phyloP scores from a whole-genome alignment of 2,113 vertebrate species.

The Cardinalis cardinalis region DNA sequence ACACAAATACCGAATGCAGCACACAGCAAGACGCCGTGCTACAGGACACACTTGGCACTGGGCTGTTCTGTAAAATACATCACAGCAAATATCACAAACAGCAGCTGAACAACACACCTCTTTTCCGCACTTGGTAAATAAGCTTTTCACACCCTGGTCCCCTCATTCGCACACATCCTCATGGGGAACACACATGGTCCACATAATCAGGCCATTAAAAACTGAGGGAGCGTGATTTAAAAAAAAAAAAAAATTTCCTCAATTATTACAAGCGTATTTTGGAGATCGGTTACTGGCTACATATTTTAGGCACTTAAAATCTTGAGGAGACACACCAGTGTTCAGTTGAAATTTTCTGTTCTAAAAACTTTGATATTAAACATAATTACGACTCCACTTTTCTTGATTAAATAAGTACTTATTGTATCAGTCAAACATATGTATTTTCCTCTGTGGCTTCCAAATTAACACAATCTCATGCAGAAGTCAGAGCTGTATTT shows the following conservation, averaged over 20 bases:
- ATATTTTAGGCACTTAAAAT: background rate
- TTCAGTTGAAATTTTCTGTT: background rate
- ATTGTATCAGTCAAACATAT: background rate
- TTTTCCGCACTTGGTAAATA: conserved; percentile 6
- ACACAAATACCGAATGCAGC: background rate
- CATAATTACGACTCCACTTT: background rate
- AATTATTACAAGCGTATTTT: background rate
- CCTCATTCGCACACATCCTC: background rate
- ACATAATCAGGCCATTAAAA: background rate
- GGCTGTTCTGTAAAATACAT: background rate
- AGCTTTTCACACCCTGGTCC: background rate
- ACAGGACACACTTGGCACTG: background rate
- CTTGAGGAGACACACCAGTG: background rate
- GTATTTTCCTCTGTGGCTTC: conserved; percentile 12
- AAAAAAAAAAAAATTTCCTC: background rate
- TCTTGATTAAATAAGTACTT: background rate
- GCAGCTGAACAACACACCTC: background rate
- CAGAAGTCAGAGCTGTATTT: background rate
- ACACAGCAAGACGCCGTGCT: background rate
- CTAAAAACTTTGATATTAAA: background rate
- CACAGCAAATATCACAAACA: background rate
- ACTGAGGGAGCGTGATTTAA: accelerated
- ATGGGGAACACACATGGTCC: background rate
- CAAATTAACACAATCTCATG: background rate
- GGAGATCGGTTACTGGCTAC: background rate